These are phyloP conservation scores for Forbesichthys papilliferus DNA, from an alignment of 2,113 vertebrate genomes.

Conservation along the genomic window DNA sequence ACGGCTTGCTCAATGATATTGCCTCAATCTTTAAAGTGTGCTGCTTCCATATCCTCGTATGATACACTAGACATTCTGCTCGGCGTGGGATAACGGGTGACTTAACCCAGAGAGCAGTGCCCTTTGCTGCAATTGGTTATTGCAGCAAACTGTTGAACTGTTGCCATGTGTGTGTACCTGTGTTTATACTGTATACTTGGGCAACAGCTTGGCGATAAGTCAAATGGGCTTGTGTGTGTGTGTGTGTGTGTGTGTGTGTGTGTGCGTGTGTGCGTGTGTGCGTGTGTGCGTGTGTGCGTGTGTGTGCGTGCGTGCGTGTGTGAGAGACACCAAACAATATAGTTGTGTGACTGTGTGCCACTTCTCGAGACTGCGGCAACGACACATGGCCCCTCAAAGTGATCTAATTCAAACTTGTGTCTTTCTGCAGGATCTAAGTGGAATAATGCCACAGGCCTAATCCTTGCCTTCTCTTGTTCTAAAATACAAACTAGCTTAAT, in stretches of 20 bases:
- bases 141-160: slow-evolving; percentile 27
- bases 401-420: slow-evolving; percentile 40
- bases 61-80: slow-evolving; percentile 57
- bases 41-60: slow-evolving; percentile 52
- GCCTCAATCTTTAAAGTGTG: slow-evolving; percentile 48
- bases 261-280: slow-evolving; percentile 2
- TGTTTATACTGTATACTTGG: slow-evolving; percentile 12
- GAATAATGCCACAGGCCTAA: slow-evolving; percentile 65
- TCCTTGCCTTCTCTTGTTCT: slow-evolving; percentile 58
- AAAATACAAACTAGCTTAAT: slow-evolving; percentile 47
- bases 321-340: slow-evolving; percentile 6
- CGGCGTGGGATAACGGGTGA: slow-evolving; percentile 48
- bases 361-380: slow-evolving; percentile 44
- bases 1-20: slow-evolving; percentile 30
- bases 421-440: slow-evolving; percentile 64
- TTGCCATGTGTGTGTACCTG: slow-evolving; percentile 24
- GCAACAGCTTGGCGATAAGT: neutral
- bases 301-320: too few species aligned
- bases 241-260: neutral
- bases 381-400: slow-evolving; percentile 18
- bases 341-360: slow-evolving; percentile 44
- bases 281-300: neutral
- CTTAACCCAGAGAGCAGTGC: slow-evolving; percentile 49
- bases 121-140: slow-evolving; percentile 29
- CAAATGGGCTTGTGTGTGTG: neutral